Percentiles rank a stretch among this genome's conserved stretches.
Evolutionary conservation across 2,797 vertebrate species (phyloP).

Genomic region (Pelodytes ibericus): DNA sequence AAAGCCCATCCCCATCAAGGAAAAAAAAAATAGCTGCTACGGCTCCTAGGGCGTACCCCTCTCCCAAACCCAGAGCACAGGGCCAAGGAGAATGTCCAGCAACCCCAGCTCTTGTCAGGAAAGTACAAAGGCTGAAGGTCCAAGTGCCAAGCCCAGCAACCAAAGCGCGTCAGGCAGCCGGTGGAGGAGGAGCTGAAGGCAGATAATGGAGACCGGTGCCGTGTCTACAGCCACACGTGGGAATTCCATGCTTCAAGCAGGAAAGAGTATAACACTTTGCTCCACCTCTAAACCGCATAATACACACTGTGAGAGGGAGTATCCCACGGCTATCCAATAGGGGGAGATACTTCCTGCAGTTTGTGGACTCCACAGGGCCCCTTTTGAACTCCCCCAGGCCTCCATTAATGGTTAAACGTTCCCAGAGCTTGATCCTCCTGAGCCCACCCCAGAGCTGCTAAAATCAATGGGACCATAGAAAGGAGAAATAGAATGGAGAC

Average conservation of each 20-base stretch:
- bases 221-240: background rate
- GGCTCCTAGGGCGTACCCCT: constrained; percentile 61
- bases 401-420: background rate
- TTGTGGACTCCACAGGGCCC: background rate
- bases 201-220: constrained; percentile 77
- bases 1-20: constrained; percentile 89
- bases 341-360: background rate
- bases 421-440: background rate
- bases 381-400: background rate
- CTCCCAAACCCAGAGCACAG: constrained; percentile 62
- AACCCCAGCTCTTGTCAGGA: constrained; percentile 68
- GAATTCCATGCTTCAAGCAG: background rate
- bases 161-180: constrained; percentile 73
- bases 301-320: constrained; percentile 1
- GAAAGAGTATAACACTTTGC: constrained; percentile 19
- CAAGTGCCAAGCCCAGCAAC: constrained; percentile 74
- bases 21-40: constrained; percentile 69
- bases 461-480: too few relatives aligned
- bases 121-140: constrained; percentile 76
- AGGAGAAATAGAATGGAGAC: too few relatives aligned
- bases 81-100: constrained; percentile 62
- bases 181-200: constrained; percentile 73
- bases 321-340: background rate
- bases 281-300: constrained; percentile 28
- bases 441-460: too few relatives aligned